A percentile compares a stretch with the other conserved stretches of the same genome.
These are phyloP conservation scores for Spicauda simplicius DNA, from an alignment of 2,888 invertebrate genomes.

Conservation along the genomic window DNA sequence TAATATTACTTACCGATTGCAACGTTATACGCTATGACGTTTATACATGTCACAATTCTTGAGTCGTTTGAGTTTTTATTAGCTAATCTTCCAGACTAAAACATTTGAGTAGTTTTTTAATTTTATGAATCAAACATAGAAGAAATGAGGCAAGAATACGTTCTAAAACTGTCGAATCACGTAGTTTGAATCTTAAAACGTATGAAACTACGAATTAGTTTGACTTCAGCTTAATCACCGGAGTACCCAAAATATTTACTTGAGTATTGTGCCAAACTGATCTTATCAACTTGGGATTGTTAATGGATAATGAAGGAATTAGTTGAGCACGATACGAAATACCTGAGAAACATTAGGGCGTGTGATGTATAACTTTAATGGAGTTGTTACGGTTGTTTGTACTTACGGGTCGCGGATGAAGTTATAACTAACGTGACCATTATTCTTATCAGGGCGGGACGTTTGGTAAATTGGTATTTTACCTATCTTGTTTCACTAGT, in stretches of 20 bases:
- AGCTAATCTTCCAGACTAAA: too few species aligned
- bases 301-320: slow-evolving; percentile 20
- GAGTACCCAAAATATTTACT: background rate
- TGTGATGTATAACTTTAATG: slow-evolving; percentile 53
- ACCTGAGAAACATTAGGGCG: slow-evolving; percentile 43
- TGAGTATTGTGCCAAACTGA: background rate
- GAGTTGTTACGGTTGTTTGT: slow-evolving; percentile 43
- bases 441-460: too few species aligned
- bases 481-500: too few species aligned
- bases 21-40: too few species aligned
- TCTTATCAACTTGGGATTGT: slow-evolving; percentile 17
- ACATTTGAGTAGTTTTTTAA: too few species aligned
- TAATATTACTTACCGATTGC: too few species aligned
- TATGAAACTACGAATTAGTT: background rate
- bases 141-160: too few species aligned
- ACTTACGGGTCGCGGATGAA: slow-evolving; percentile 38
- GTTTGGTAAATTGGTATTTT: too few species aligned
- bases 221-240: background rate
- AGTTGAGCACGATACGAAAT: slow-evolving; percentile 31
- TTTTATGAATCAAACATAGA: too few species aligned
- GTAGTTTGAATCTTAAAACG: background rate
- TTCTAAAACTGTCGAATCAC: background rate
- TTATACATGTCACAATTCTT: too few species aligned
- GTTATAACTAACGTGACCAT: slow-evolving; percentile 22
- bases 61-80: too few species aligned